Base-by-base conservation (phyloP, 2,113 vertebrate species). In the Hemicordylus capensis region DNA sequence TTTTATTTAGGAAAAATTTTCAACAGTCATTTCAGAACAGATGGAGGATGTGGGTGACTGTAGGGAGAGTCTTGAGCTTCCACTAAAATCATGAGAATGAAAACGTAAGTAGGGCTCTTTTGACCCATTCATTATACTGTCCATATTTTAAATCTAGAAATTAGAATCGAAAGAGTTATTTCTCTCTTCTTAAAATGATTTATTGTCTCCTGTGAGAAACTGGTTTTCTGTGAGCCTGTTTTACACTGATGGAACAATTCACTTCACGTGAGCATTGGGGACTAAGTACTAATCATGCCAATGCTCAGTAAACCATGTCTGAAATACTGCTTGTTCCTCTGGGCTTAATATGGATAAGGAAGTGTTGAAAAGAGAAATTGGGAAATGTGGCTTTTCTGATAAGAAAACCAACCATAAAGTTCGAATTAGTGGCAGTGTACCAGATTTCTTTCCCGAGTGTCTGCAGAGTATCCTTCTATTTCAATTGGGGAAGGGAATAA, bases 281-380 rank as follows among this genome's bases (percentile, higher is more conserved):
- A 95, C 85, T 91, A 85, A 84, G 90, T 93, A 86, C 89, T 94
- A 91, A 94, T 94, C 91, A 82, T 87, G 80, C 81, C 88, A 88
- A 42, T 87, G 90, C 91, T 96, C 90, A 94, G 92, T 88, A 92
- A 95, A 89, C 89, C 92, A 81, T 90, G 86, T 93, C 90, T 42
- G 37, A 95, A 93, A 90, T 92, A 84, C 91, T 93, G 90, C 63
- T 89, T 89, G 89, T 93, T 94, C 88, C 81, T 93, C 90, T 93
- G 89, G 90, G 90, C 92, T 95, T 96, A 94, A 94, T 91, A 90
- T 89, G 93, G 92, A 96, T 96, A 94, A 96, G 96, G 88, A 70
- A 84, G 84, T 31, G 83, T 79, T 89, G 90, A 92, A 82, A 94
- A 92, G 83, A 94, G 92, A 92, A 96, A 95, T 91, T 89, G 92